Evolutionary conservation across 1,140 invertebrate species (phyloP), one percentile per base, ranked within the genome.

Genomic region (Euwallacea similis): DNA sequence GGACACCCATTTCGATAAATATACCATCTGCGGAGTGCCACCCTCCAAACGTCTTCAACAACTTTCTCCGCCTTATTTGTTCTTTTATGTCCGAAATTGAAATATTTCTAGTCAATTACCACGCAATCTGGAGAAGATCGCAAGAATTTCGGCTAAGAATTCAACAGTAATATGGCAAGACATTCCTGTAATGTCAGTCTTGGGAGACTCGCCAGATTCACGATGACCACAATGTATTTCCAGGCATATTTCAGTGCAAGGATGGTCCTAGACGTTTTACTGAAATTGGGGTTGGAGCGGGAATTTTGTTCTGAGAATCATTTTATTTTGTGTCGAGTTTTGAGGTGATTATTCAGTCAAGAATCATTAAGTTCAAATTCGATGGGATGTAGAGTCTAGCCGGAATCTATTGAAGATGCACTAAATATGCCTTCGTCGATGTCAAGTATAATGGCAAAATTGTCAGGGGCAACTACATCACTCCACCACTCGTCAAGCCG

Each of bases 41-140:
- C 21, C 21, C 21, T 33, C 21, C 21, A 47, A 66, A 55, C 9
- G 42, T 66, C 42, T 66, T 43, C 42, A 54, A 54, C 60, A 62
- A 55, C 62, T 62, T 62, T 56, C 10, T 69, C 47, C 67, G 44
- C 69, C 42, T 61, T 58, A 65, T 64, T 70, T 70, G 53, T 70
- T 70, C 62, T 70, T 70, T 56, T 55, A 55, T 11, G 50, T 53
- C 42, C 9, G 43, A 72, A 72, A 72, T 60, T 62, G 70, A 72
- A 72, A 72, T 72, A 74, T 74, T 74, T 74, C 65, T 66, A 69
- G 58, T 72, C 73, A 74, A 74, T 74, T 74, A 72, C 69, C 73
- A 42, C 63, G 54, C 64, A 75, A 75, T 75, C 74, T 73, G 71
- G 69, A 41, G 68, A 73, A 65, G 67, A 75, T 70, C 74, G 56